Evolutionary conservation across 2,888 invertebrate species (phyloP).

Genomic region (Digitonthophagus gazella): DNA sequence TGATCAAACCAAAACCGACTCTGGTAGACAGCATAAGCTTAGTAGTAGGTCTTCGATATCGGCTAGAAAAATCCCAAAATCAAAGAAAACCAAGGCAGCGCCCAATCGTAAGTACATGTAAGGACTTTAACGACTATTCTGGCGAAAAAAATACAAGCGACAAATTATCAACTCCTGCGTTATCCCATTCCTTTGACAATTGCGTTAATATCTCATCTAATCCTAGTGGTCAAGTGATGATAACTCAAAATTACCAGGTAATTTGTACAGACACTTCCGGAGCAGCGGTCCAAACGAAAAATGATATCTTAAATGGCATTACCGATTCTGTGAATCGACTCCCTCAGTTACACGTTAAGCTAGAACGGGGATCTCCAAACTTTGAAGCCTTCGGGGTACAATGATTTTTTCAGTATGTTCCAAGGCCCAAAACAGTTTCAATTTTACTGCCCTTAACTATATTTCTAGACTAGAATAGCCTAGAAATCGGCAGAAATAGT

Average conservation of each 20-base stretch:
- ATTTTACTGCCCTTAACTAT: too few relatives aligned
- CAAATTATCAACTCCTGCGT: constrained; percentile 6
- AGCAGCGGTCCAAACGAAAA: constrained; percentile 46
- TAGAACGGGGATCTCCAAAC: too few relatives aligned
- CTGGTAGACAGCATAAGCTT: constrained; percentile 30
- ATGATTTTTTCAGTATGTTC: too few relatives aligned
- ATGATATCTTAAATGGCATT: constrained; percentile 47
- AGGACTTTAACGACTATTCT: not conserved
- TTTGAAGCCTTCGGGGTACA: too few relatives aligned
- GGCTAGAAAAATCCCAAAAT: not conserved
- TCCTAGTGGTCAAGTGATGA: not conserved
- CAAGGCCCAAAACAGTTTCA: too few relatives aligned
- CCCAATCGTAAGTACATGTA: not conserved
- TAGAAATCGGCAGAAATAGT: too few relatives aligned
- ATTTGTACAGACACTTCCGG: constrained; percentile 45
- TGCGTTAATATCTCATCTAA: not conserved
- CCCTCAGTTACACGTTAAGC: constrained; percentile 31
- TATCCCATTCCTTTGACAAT: not conserved
- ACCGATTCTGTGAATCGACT: constrained; percentile 47
- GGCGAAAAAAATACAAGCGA: not conserved
- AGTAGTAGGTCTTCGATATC: not conserved
- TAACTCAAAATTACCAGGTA: constrained; percentile 41
- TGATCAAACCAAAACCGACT: constrained; percentile 37
- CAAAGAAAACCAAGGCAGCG: constrained; percentile 26
- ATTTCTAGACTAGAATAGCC: too few relatives aligned